A percentile compares a stretch with the other conserved stretches of the same genome.
These are phyloP conservation scores for Smithornis capensis DNA, from an alignment of 2,113 vertebrate species.

Conservation along the genomic window DNA sequence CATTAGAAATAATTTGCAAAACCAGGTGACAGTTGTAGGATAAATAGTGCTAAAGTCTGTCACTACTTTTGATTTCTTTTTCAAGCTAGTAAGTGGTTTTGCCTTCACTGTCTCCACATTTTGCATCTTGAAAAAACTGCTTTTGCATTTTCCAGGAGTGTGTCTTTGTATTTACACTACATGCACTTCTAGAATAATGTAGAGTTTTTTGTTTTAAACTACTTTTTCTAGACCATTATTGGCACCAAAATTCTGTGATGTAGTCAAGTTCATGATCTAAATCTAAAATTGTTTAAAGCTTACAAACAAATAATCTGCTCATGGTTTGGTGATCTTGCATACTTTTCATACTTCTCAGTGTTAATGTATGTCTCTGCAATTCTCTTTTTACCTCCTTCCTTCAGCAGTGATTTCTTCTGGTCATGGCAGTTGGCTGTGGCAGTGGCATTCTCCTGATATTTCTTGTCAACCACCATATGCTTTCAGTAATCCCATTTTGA, in stretches of 20 bases:
- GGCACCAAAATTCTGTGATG: not conserved
- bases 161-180: not conserved
- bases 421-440: not conserved
- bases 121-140: not conserved
- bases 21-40: no score
- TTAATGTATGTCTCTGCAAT: not conserved
- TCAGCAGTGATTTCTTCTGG: not conserved
- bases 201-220: not conserved
- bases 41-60: not conserved
- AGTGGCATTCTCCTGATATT: not conserved
- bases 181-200: not conserved
- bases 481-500: slow-evolving; percentile 25
- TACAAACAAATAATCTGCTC: not conserved
- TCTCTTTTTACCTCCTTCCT: not conserved
- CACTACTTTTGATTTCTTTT: not conserved
- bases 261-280: not conserved
- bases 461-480: not conserved
- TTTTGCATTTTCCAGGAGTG: not conserved
- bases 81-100: not conserved
- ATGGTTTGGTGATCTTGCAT: not conserved
- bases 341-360: not conserved
- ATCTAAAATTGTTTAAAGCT: not conserved
- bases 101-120: not conserved
- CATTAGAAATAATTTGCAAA: no score
- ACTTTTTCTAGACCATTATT: not conserved